Percentiles rank a stretch among this genome's conserved stretches.
These are phyloP conservation scores for Heliconius hewitsoni DNA, from an alignment of 1,140 invertebrate genomes.

Conservation along the genomic window DNA sequence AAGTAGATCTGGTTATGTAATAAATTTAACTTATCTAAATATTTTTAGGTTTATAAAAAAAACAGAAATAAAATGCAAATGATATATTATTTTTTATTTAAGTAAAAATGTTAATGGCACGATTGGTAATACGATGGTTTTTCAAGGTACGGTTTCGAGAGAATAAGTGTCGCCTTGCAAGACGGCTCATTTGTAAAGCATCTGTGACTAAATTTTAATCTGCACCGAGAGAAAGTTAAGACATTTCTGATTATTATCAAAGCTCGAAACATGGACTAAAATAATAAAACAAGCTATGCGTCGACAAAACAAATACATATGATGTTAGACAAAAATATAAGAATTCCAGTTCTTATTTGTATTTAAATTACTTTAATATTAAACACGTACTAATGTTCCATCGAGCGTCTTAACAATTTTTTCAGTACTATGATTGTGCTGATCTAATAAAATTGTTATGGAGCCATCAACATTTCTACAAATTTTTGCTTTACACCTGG, in stretches of 20 bases:
- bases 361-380: neutral
- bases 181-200: no score
- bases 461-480: neutral
- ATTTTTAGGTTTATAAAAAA: neutral
- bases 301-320: neutral
- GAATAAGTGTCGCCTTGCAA: no score
- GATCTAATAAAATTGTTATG: neutral
- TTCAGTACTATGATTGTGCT: slow-evolving; percentile 11
- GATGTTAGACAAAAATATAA: no score
- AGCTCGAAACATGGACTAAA: no score
- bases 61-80: neutral
- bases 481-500: slow-evolving; percentile 31
- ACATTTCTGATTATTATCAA: no score
- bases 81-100: neutral
- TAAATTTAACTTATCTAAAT: neutral
- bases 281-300: no score
- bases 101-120: neutral
- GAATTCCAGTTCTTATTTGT: neutral
- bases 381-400: slow-evolving; percentile 14
- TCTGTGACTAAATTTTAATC: no score
- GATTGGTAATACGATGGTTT: no score
- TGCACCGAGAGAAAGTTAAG: no score
- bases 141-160: no score
- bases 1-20: neutral
- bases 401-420: slow-evolving; percentile 13